Evolutionary conservation across 2,113 vertebrate species (phyloP).

Genomic region (Phalacrocorax brasilianus): DNA sequence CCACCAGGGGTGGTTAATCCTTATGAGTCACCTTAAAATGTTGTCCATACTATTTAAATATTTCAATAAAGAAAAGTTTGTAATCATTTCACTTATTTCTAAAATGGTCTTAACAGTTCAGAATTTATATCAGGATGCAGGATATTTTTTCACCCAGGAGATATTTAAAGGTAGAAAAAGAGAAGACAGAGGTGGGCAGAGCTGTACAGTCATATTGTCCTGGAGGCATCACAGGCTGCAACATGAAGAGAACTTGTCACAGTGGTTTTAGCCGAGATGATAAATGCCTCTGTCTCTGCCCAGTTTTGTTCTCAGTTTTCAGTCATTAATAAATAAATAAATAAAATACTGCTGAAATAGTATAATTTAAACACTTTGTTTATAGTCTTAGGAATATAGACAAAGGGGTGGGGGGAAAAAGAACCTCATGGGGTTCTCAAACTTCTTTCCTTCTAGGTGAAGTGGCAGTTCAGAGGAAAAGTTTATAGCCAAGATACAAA

Average conservation of each 20-base stretch:
- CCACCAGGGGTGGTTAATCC: neutral
- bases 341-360: neutral
- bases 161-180: neutral
- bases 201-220: rapidly evolving
- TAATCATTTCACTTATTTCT: neutral
- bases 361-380: neutral
- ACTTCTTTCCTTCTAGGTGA: neutral
- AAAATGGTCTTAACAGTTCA: neutral
- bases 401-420: rapidly evolving
- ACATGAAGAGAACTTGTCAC: neutral
- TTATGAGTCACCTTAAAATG: neutral
- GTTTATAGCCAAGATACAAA: neutral
- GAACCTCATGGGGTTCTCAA: neutral
- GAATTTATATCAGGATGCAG: neutral
- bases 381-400: neutral
- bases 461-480: neutral
- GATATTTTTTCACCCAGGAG: neutral
- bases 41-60: neutral
- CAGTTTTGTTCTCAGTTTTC: neutral
- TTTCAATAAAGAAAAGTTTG: neutral
- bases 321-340: neutral
- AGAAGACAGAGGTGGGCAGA: neutral
- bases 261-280: neutral
- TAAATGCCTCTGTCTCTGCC: neutral
- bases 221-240: neutral